Evolutionary conservation across 2,888 invertebrate species (phyloP).

Genomic region (Chymomyza procnemis): DNA sequence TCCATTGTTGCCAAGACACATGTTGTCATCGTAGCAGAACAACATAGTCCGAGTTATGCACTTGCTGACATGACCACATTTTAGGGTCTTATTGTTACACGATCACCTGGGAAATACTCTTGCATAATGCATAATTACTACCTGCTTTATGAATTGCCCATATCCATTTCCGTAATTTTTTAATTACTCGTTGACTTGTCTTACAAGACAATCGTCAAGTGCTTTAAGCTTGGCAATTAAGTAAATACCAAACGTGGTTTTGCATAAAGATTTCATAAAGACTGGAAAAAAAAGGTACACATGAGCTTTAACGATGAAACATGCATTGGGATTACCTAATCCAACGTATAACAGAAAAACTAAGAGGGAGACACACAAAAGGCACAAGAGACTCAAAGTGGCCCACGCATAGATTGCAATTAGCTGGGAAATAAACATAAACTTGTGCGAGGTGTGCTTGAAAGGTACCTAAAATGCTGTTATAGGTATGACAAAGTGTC

Average conservation of each 20-base stretch:
- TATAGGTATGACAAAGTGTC: no score
- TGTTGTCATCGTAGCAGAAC: no score
- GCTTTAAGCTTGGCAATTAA: background rate
- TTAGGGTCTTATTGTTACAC: conserved; percentile 6
- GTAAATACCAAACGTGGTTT: background rate
- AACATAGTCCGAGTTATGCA: conserved; percentile 15
- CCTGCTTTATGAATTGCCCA: background rate
- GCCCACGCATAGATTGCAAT: conserved; percentile 60
- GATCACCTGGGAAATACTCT: conserved; percentile 15
- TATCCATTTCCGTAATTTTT: background rate
- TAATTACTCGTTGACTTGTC: background rate
- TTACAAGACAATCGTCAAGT: background rate
- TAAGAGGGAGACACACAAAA: background rate
- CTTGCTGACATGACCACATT: conserved; percentile 10
- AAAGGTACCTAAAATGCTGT: no score
- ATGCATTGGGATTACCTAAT: background rate
- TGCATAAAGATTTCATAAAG: background rate
- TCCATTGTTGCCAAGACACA: no score
- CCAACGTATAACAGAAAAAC: background rate
- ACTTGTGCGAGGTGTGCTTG: background rate
- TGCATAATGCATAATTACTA: conserved; percentile 3
- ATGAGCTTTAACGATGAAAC: background rate
- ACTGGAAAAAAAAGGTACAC: background rate
- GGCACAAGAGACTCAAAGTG: conserved; percentile 9
- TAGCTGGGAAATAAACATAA: conserved; percentile 34